These are phyloP conservation scores for Megathymus violae DNA, from an alignment of 1,140 invertebrate species.

Conservation along the genomic window DNA sequence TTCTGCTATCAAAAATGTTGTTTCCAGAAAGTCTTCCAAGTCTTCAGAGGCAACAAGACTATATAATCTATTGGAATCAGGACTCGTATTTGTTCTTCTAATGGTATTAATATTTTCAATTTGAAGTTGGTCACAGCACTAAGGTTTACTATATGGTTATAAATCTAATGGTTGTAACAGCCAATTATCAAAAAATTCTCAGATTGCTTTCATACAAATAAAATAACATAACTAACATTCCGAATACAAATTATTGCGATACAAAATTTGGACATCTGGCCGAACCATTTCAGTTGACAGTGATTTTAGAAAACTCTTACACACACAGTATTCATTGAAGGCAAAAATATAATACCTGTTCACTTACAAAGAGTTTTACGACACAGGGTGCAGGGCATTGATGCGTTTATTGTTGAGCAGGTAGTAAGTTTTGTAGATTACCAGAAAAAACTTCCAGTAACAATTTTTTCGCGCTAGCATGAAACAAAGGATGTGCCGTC, in stretches of 20 bases:
- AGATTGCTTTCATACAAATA: no score
- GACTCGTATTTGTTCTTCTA: no score
- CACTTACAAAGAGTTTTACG: slow-evolving; percentile 11
- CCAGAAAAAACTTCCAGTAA: slow-evolving; percentile 15
- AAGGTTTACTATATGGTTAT: no score
- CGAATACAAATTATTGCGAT: slow-evolving; percentile 4
- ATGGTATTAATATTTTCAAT: no score
- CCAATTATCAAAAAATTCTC: no score
- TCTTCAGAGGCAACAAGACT: no score
- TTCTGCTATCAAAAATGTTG: no score
- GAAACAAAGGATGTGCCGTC: slow-evolving; percentile 19
- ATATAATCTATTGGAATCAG: no score
- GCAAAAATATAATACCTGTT: slow-evolving; percentile 28
- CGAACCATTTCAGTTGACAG: slow-evolving; percentile 2
- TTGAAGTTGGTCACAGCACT: no score
- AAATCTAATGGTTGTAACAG: no score
- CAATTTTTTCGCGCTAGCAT: slow-evolving; percentile 14
- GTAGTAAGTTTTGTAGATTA: slow-evolving; percentile 32
- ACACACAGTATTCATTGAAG: slow-evolving; percentile 21
- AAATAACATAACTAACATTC: no score
- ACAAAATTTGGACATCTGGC: slow-evolving; percentile 19
- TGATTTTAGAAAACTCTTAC: slow-evolving; percentile 27
- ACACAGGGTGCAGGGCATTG: neutral
- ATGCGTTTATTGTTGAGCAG: slow-evolving; percentile 31
- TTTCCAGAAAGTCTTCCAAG: no score